These are phyloP conservation scores for Candoia aspera DNA, from an alignment of 2,113 vertebrate genomes.

Conservation along the genomic window DNA sequence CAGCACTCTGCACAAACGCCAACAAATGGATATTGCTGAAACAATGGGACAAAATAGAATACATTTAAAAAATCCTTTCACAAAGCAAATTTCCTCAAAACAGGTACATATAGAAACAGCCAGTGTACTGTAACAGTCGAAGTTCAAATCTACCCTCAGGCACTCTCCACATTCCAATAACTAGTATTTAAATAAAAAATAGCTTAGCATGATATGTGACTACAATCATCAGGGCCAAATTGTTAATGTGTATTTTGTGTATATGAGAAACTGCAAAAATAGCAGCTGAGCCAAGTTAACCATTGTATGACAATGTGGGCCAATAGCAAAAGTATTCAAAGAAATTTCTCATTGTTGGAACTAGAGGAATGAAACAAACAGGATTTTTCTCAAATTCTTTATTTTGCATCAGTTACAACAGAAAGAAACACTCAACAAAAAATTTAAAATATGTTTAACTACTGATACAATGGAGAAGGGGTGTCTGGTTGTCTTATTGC, in stretches of 20 bases:
- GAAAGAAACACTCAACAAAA: slow-evolving; percentile 21
- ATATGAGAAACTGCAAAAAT: neutral
- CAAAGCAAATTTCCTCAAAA: neutral
- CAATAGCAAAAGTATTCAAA: neutral
- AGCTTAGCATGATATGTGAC: neutral
- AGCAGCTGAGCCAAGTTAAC: neutral
- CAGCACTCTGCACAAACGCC: too few species aligned
- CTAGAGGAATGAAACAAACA: neutral
- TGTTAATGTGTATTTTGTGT: neutral
- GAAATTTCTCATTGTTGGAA: neutral
- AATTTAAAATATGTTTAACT: neutral
- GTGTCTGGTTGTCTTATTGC: slow-evolving; percentile 9
- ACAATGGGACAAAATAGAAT: neutral
- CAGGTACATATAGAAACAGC: neutral
- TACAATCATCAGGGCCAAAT: neutral
- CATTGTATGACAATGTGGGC: neutral
- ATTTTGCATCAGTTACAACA: slow-evolving; percentile 24
- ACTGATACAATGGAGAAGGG: slow-evolving; percentile 8
- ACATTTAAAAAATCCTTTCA: neutral
- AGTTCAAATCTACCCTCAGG: neutral
- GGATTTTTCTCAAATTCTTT: slow-evolving; percentile 11
- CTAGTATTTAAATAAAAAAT: neutral
- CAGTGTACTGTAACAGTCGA: neutral
- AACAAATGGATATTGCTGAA: neutral
- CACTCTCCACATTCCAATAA: neutral